Evolutionary conservation across 2,888 invertebrate genomes (phyloP), one percentile per base, ranked within the genome.

Genomic region (Drosophila melanosoma): DNA sequence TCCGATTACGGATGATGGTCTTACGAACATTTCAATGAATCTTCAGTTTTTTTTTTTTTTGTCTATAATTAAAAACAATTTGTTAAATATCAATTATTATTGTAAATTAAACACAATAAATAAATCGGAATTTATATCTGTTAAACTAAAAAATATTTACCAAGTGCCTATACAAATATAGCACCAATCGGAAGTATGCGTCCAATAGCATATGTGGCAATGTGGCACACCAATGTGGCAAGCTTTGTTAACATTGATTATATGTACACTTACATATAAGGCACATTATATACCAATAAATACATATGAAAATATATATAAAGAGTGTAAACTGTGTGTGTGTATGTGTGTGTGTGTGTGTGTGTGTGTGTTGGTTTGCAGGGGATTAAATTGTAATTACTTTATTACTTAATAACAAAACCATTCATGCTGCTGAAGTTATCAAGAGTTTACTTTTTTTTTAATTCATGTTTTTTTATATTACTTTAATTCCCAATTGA

Each of bases 361-460:
- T 67, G 54, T 70, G 29, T 62, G 70, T 69, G 68, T 49, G 63
- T 59, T 65, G 61, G 64, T 67, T 69, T 74, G 83, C 74, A 71
- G 57, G 79, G 82, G 81, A 83, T 87, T 89, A 81, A 83, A 79
- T 75, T 79, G 82, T 90, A 89, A 89, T 89, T 90, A 89, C 90
- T 89, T 87, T 89, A 89, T 89, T 89, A 89, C 85, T 84, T 84
- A 84, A 79, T 83, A 87, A 90, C 90, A 84, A 89, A 89, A 81
- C 82, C 83, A 80, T 87, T 84, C 89, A 90, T 79, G 87, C 83
- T 66, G 83, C 77, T 77, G 76, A 85, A 87, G 87, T 81, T 89
- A 84, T 89, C 81, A 83, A 78, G 58, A 49, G 52, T 57, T 64
- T 59, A 63, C 49, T 58, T 69, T 65, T 54, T 58, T 49, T 56